phyloP scores from a whole-genome alignment of 2,888 invertebrate genomes.

The Nasonia oneida region DNA sequence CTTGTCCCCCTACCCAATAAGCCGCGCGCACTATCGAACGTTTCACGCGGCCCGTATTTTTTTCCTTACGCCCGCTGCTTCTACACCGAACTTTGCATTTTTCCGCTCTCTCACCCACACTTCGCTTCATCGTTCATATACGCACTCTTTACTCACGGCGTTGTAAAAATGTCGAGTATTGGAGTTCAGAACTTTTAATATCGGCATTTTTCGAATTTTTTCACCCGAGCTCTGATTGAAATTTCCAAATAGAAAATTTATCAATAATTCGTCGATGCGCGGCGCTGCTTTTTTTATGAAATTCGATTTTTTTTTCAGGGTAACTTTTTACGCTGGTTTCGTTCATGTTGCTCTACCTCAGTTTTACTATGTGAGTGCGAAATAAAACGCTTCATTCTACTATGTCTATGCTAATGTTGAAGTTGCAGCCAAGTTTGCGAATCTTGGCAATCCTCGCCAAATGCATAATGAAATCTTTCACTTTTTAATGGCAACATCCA shows the following conservation, averaged over 20 bases:
- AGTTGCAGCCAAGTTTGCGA: background rate
- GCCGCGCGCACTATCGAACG: conserved; percentile 25
- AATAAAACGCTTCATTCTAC: no score
- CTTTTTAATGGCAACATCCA: background rate
- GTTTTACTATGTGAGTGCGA: no score
- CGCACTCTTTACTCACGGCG: background rate
- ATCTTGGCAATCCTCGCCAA: no score
- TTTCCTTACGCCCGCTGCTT: background rate
- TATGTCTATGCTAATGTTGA: no score
- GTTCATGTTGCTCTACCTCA: background rate
- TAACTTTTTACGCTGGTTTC: background rate
- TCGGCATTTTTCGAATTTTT: background rate
- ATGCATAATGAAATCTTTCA: background rate
- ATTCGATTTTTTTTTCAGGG: background rate
- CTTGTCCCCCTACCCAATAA: conserved; percentile 12
- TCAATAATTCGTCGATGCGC: background rate
- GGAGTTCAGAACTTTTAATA: background rate
- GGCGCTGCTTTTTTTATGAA: background rate
- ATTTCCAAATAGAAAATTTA: background rate
- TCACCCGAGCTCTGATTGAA: background rate
- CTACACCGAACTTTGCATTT: conserved; percentile 26
- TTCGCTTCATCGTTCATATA: background rate
- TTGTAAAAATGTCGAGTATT: conserved; percentile 19
- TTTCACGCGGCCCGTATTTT: conserved; percentile 23
- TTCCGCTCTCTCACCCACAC: background rate